A percentile compares a stretch with the other conserved stretches of the same genome.
Conservation (phyloP, 2,113 vertebrate species). For the Hypanus sabinus region DNA sequence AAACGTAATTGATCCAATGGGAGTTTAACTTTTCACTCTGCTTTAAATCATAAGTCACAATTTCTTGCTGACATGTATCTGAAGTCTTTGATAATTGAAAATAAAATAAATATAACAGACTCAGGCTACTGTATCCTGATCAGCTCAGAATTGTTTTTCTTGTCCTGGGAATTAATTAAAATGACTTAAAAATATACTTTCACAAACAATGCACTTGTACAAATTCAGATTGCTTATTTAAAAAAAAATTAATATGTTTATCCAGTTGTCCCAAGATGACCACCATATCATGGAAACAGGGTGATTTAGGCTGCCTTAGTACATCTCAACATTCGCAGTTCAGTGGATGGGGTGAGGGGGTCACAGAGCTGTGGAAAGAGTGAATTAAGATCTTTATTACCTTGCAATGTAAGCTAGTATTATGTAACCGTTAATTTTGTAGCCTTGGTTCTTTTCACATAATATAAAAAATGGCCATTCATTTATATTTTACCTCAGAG, state of each 20-base stretch:
- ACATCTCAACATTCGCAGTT: not conserved
- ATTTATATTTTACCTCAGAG: not conserved
- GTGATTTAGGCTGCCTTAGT: not conserved
- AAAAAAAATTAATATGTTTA: not conserved
- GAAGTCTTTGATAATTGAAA: not conserved
- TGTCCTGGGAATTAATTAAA: not conserved
- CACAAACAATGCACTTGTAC: not conserved
- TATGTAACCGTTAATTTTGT: not conserved
- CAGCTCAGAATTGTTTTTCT: not conserved
- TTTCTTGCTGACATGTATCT: not conserved
- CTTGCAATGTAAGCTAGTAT: not conserved
- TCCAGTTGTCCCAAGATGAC: not conserved
- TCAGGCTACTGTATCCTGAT: not conserved
- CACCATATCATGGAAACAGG: not conserved
- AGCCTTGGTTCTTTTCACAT: not conserved
- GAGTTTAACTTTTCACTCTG: not conserved
- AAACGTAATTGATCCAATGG: not conserved
- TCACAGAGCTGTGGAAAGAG: not conserved
- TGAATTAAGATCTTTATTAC: not conserved
- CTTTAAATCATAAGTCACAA: not conserved
- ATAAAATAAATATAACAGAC: not conserved
- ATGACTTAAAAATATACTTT: not conserved
- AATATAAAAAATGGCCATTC: not conserved
- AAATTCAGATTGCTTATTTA: not conserved
- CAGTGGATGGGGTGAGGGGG: not conserved